Conservation (phyloP, 2,113 vertebrate species). For the Marcusenius ussheri region DNA sequence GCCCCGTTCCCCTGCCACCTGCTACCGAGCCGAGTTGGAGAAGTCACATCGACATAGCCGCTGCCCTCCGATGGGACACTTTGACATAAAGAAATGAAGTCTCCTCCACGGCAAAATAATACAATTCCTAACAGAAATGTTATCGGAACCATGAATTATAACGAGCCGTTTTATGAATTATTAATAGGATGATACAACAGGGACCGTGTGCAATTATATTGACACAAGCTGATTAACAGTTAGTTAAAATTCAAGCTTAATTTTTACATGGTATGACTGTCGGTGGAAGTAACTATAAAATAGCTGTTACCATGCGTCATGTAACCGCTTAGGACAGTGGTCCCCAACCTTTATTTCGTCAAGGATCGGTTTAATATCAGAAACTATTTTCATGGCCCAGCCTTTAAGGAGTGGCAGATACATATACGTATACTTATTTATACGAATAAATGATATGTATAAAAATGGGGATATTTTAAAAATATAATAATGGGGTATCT, state of each 20-base stretch:
- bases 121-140: neutral
- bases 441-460: no score
- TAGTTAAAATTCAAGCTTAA: neutral
- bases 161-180: neutral
- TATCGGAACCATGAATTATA: neutral
- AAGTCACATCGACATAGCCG: neutral
- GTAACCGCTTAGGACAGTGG: neutral
- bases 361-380: no score
- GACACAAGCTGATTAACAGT: neutral
- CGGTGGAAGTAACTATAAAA: neutral
- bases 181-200: neutral
- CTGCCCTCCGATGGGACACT: neutral
- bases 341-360: no score
- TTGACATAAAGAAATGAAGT: neutral
- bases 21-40: neutral
- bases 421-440: no score
- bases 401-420: no score
- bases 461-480: no score
- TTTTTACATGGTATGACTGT: neutral
- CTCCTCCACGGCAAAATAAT: neutral
- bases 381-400: no score
- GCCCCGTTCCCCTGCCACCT: neutral
- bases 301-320: neutral
- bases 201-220: neutral
- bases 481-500: no score